Base-by-base conservation (phyloP, 2,113 vertebrate genomes). In the Phyllostomus hastatus region DNA sequence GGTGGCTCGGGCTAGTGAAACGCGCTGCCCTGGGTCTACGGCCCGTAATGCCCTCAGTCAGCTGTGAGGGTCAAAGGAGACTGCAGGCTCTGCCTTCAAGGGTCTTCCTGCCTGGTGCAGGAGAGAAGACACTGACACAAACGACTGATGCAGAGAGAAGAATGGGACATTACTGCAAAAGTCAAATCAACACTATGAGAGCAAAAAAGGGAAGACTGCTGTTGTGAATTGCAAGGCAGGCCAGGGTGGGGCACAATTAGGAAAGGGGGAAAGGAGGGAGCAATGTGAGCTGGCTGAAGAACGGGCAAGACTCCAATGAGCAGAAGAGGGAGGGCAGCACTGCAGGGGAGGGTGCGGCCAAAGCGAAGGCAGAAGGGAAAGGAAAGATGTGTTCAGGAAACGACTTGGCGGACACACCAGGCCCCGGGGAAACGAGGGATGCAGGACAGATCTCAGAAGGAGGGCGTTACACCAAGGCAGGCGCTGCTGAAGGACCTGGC, bases 71-170 rank as follows among this genome's bases (percentile, higher is more conserved):
- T 75, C 20, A 69, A 90, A 87, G 91, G 72, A 48, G 59, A 96
- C 52, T 80, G 79, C 46, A 76, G 75, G 31, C 33, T 95, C 80
- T 95, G 70, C 66, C 59, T 78, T 94, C 19, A 80, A 94, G 85
- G 52, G 81, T 31, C 20, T 88, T 79, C 61, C 6, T 43, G 10
- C 88, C 67, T 94, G 54, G 5, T 24, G 84, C 17, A 78, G 90
- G 78, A 91, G 79, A 10, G 48, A 87, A 91, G 84, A 90, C 19
- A 50, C 11, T 24, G 85, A 92, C 66, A 96, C n/a, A 95, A 96
- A 80, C 31, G 90, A 82, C 35, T 50, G 28, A 52, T 75, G 91
- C 64, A 57, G 31, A 78, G 86, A 70, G 38, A 82, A 93, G 75
- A 94, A 72, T 72, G 57, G 84, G 72, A 87, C 95, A 80, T 3